Percentiles rank a stretch among this genome's conserved stretches.
These are phyloP conservation scores for Drosophila hamatofila DNA, from an alignment of 2,888 invertebrate genomes.

Conservation along the genomic window DNA sequence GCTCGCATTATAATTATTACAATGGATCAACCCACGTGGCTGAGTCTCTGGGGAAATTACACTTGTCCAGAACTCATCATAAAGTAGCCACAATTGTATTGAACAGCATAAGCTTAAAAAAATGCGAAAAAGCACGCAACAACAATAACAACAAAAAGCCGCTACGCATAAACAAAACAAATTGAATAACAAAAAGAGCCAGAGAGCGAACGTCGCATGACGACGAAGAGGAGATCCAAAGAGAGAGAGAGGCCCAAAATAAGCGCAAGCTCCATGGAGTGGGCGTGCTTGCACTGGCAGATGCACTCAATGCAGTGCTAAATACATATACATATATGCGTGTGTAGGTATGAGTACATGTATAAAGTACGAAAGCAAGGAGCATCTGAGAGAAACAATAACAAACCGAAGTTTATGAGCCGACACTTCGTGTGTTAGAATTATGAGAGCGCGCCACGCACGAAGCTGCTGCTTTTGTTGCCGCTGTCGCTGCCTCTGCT, in stretches of 20 bases:
- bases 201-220: conserved; percentile 10
- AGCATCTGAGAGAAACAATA: conserved; percentile 49
- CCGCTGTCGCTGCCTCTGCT: neutral
- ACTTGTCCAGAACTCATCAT: conserved; percentile 24
- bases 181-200: conserved; percentile 55
- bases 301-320: conserved; percentile 43
- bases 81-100: conserved; percentile 48
- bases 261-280: conserved; percentile 46
- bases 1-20: conserved; percentile 46
- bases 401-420: conserved; percentile 70
- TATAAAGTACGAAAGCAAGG: conserved; percentile 15
- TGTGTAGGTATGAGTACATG: conserved; percentile 1
- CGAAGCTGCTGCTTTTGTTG: conserved; percentile 35
- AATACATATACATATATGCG: neutral
- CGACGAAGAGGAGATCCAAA: conserved; percentile 6
- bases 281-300: conserved; percentile 29
- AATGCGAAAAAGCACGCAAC: conserved; percentile 41
- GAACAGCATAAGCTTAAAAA: conserved; percentile 42
- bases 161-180: conserved; percentile 68
- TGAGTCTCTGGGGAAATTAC: conserved; percentile 37
- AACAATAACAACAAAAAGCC: conserved; percentile 26
- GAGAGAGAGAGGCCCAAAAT: conserved; percentile 2
- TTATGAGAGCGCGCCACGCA: conserved; percentile 64
- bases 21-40: conserved; percentile 28
- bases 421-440: conserved; percentile 54